Evolutionary conservation across 2,113 vertebrate species (phyloP), one percentile per base, ranked within the genome.

Genomic region (Camelus dromedarius): DNA sequence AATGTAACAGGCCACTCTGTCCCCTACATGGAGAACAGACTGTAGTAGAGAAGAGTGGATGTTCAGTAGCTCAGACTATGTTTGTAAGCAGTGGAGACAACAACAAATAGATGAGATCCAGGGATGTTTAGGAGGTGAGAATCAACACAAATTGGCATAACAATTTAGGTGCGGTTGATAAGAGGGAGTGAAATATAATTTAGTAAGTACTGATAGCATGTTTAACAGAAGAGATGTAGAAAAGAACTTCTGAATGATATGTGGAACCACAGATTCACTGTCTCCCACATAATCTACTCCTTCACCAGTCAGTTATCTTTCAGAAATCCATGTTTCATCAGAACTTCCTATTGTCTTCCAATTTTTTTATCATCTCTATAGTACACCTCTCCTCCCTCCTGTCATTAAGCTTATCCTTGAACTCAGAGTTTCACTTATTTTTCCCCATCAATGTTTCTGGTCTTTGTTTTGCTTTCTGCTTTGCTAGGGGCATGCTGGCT

Each of bases 401-500:
- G 3, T 76, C 15, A 42, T 8, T 24, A 6, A 58, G 46, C 0
- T 88, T 1, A 46, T 85, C 93, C 83, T n/a, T 24, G n/a, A 12
- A 24, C 64, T 48, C 50, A 88, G 58, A 75, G 3, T 28, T 35
- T 72, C 77, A 32, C 2, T 35, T 38, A 0, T 79, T 1, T 90
- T 96, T 91, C 20, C 7, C 32, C 5, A 8, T 46, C 26, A 38
- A 84, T 84, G n/a, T 50, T 9, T 15, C 62, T 95, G 8, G 80
- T 89, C 18, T 3, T 70, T 77, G 13, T 77, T 72, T 87, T 91
- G 62, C 56, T 38, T 42, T 95, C 95, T 66, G 32, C 77, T 88
- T 22, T 85, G 82, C 56, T 16, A 6, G 16, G 28, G 2, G n/a
- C 20, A 20, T 46, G 35, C n/a, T 76, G 48, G 4, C 48, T 54